Percentiles rank a stretch among this genome's conserved stretches.
These are phyloP conservation scores for Dryas iulia DNA, from an alignment of 1,140 invertebrate genomes.

Conservation along the genomic window DNA sequence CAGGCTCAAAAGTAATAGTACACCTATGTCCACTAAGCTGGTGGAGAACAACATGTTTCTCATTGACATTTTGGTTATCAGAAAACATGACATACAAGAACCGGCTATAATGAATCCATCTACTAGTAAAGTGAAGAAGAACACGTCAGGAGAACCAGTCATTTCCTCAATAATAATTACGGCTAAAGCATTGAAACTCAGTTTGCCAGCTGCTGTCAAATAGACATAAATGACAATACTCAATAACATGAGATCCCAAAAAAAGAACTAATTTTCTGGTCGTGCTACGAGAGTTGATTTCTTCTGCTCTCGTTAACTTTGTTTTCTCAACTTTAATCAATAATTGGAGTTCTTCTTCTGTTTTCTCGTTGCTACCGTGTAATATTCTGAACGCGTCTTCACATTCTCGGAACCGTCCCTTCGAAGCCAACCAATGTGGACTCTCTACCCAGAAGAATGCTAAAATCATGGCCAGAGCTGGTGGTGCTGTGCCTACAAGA, in stretches of 20 bases:
- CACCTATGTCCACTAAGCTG: conserved; percentile 2
- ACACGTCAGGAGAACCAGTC: conserved; percentile 18
- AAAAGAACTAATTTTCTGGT: conserved; percentile 7
- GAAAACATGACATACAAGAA: conserved; percentile 13
- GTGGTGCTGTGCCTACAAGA: conserved; percentile 29
- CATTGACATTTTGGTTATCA: conserved; percentile 30
- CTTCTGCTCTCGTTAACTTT: background rate
- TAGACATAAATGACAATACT: conserved; percentile 16
- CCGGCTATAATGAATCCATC: conserved; percentile 24
- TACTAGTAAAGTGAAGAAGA: conserved; percentile 26
- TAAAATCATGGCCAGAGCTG: conserved; percentile 11
- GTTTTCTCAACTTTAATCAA: conserved; percentile 5
- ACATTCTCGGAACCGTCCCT: conserved; percentile 34
- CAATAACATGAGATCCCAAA: conserved; percentile 24
- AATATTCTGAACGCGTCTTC: conserved; percentile 23
- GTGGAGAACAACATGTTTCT: conserved; percentile 21
- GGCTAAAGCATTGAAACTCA: conserved; percentile 24
- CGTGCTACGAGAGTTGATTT: background rate
- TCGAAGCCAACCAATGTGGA: conserved; percentile 35
- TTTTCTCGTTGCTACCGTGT: background rate
- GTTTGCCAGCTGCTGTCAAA: conserved; percentile 16
- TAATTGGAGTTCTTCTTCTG: conserved; percentile 7
- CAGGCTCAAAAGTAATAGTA: conserved; percentile 4
- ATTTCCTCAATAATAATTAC: conserved; percentile 31
- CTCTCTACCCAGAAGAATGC: conserved; percentile 31